Conservation (phyloP, 2,888 invertebrate species). For the Thumatha senex region DNA sequence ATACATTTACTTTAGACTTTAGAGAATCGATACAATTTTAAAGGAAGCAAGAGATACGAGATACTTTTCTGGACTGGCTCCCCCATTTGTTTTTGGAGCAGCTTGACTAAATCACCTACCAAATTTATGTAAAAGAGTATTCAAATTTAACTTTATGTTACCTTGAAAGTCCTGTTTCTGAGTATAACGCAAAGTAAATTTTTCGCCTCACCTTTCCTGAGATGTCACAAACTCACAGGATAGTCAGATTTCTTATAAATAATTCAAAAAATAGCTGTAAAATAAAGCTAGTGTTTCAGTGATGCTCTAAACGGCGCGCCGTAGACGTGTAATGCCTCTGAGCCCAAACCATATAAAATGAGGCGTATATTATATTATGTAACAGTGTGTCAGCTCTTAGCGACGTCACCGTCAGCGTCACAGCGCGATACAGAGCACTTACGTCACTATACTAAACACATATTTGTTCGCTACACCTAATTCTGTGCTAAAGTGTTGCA, state of each 20-base stretch:
- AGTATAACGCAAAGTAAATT: too few relatives aligned
- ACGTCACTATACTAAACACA: background rate
- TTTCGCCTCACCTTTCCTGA: too few relatives aligned
- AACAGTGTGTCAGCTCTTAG: background rate
- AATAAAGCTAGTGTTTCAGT: too few relatives aligned
- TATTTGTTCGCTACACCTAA: conserved; percentile 7
- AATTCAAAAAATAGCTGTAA: too few relatives aligned
- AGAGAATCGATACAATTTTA: background rate
- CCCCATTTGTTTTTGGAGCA: background rate
- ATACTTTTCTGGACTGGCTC: background rate
- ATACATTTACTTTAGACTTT: background rate
- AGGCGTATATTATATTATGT: background rate
- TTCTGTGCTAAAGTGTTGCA: conserved; percentile 3
- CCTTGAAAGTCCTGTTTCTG: too few relatives aligned
- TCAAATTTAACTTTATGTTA: too few relatives aligned
- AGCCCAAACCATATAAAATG: background rate
- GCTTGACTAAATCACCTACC: background rate
- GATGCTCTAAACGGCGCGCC: too few relatives aligned
- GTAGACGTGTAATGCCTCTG: background rate
- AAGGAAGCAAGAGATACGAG: background rate
- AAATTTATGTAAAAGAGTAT: too few relatives aligned
- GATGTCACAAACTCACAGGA: too few relatives aligned
- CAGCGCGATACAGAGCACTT: too few relatives aligned
- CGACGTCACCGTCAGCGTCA: background rate
- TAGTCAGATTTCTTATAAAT: too few relatives aligned